These are phyloP conservation scores for Pollenia griseotomentosa DNA, from an alignment of 2,888 invertebrate species.

Conservation along the genomic window DNA sequence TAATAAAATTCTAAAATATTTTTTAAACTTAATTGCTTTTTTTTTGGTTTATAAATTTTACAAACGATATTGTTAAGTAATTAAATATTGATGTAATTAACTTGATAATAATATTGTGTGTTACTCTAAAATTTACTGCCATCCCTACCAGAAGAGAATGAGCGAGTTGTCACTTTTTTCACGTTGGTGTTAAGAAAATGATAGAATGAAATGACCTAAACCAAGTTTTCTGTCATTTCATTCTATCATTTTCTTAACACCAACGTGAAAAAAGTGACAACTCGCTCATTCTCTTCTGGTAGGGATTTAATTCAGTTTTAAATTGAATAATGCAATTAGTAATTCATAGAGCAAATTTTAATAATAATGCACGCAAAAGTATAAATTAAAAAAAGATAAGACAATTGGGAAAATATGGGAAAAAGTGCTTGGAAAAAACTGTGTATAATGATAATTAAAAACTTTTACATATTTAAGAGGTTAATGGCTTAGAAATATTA, in stretches of 20 bases:
- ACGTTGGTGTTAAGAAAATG: too few species aligned
- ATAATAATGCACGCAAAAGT: conserved; percentile 7
- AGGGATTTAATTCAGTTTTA: conserved; percentile 16
- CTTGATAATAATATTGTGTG: conserved; percentile 22
- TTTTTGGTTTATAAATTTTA: conserved; percentile 2
- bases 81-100: conserved; percentile 47
- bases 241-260: too few species aligned
- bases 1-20: not conserved
- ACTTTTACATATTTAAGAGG: not conserved
- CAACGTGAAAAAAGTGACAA: too few species aligned
- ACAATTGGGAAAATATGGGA: not conserved
- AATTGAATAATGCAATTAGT: conserved; percentile 13
- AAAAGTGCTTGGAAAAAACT: not conserved
- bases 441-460: not conserved
- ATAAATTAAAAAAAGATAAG: not conserved
- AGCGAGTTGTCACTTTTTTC: too few species aligned
- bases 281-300: too few species aligned
- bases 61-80: conserved; percentile 42
- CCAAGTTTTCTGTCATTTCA: too few species aligned
- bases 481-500: not conserved
- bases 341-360: not conserved
- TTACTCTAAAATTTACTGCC: not conserved
- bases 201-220: too few species aligned
- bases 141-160: too few species aligned
- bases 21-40: not conserved